Evolutionary conservation across 1,140 invertebrate genomes (phyloP), one percentile per base, ranked within the genome.

Genomic region (Ceratosolen solmsi): DNA sequence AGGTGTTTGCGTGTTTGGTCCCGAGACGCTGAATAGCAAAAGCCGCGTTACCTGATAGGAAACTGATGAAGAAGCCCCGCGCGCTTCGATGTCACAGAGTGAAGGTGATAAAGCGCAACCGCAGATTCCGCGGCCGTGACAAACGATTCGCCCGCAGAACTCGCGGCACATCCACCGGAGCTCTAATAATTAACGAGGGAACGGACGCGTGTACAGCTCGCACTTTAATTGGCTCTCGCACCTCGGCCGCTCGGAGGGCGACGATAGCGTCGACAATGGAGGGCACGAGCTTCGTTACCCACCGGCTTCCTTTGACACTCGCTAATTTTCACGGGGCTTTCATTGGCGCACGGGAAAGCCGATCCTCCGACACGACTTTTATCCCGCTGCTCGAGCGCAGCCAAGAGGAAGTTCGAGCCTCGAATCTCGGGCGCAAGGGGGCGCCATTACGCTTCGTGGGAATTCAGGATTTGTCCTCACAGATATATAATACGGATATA

Each of bases 191-290:
- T 74, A 74, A 74, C 51, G 72, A 38, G 15, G 22, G 8, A 2
- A 2, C 27, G 41, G 46, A 8, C 27, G 41, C 71, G 11, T 13
- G 63, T 27, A 9, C 11, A 7, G 3, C 41, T 49, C 71, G 54
- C 33, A 22, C 30, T 25, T 63, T 77, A 77, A 77, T 77, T 77
- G 74, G 74, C 38, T 75, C 38, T 75, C 56, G 54, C 74, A 30
- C 74, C 38, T 56, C 27, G 36, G 38, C n/a, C 11, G n/a, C 25
- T 7, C 36, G 51, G 20, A 36, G 41, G 30, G 56, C 56, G 9
- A 15, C 54, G 58, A 77, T 77, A 77, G n/a, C 25, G 73, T 60
- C 73, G 30, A 75, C 51, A 75, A 58, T 75, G 30, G 54, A 2
- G 11, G 8, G 22, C 36, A n/a, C 15, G 17, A 4, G 22, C 74